Evolutionary conservation across 2,888 invertebrate species (phyloP).

Genomic region (Synanthedon myopaeformis): DNA sequence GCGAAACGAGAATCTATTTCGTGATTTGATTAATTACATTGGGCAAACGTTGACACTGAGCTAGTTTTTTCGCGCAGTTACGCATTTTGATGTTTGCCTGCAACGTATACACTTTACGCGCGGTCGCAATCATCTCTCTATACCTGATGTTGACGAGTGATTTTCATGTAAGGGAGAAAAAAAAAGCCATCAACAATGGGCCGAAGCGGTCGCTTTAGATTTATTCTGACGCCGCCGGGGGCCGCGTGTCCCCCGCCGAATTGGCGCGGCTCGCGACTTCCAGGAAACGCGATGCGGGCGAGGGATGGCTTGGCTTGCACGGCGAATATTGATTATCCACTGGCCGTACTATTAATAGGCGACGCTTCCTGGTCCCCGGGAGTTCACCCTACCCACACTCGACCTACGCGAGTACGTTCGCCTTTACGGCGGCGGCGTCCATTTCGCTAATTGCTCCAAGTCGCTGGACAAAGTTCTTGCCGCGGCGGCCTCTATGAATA

Average conservation of each 20-base stretch:
- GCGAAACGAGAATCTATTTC: too few species aligned
- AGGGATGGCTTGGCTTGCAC: constrained; percentile 24
- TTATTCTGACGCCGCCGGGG: constrained; percentile 62
- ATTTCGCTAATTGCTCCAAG: constrained; percentile 46
- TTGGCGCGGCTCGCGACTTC: constrained; percentile 28
- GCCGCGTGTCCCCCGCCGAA: constrained; percentile 11
- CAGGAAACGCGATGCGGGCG: constrained; percentile 52
- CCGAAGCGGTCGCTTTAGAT: constrained; percentile 38
- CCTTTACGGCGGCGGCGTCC: constrained; percentile 32
- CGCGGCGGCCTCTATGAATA: constrained; percentile 2
- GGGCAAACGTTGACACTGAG: too few species aligned
- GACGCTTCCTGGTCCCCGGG: constrained; percentile 5
- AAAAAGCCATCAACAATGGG: constrained; percentile 41
- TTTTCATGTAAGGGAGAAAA: constrained; percentile 52
- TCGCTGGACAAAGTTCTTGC: constrained; percentile 14
- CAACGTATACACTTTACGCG: constrained; percentile 12
- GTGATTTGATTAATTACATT: too few species aligned
- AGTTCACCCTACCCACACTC: neutral
- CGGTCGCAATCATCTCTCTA: constrained; percentile 10
- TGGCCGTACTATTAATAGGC: constrained; percentile 52
- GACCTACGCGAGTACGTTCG: neutral
- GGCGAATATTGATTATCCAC: constrained; percentile 58
- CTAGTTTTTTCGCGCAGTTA: too few species aligned
- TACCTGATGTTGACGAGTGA: constrained; percentile 63
- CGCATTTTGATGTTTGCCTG: neutral